These are phyloP conservation scores for Microchirus variegatus DNA, from an alignment of 2,797 vertebrate genomes.

Conservation along the genomic window DNA sequence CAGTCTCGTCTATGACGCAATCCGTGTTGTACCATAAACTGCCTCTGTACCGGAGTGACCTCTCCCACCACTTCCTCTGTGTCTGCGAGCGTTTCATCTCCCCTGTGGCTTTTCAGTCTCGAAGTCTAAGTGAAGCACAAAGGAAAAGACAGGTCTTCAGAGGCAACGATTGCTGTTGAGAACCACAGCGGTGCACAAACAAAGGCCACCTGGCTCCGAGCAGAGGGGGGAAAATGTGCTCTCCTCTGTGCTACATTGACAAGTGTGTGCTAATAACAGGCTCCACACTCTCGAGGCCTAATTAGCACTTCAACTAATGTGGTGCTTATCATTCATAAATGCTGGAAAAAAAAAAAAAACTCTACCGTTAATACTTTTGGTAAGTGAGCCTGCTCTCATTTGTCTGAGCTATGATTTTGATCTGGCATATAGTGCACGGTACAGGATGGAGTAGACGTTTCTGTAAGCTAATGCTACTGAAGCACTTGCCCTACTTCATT, in stretches of 20 bases:
- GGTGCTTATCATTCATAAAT: slow-evolving; percentile 64
- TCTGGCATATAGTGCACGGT: slow-evolving; percentile 3
- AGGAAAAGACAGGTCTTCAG: slow-evolving; percentile 71
- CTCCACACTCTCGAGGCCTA: slow-evolving; percentile 56
- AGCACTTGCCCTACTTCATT: background rate
- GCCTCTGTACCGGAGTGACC: slow-evolving; percentile 75
- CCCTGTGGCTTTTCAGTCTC: slow-evolving; percentile 71
- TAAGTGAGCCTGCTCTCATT: slow-evolving; percentile 32
- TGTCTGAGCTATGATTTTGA: slow-evolving; percentile 16
- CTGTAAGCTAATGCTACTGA: too few species aligned
- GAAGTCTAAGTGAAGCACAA: slow-evolving; percentile 77
- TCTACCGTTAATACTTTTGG: slow-evolving; percentile 52
- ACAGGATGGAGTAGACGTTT: too few species aligned
- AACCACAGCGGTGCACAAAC: slow-evolving; percentile 62
- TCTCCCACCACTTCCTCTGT: slow-evolving; percentile 80
- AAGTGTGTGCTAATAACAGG: slow-evolving; percentile 56
- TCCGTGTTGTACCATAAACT: slow-evolving; percentile 75
- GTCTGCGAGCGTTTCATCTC: slow-evolving; percentile 69
- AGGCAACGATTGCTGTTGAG: slow-evolving; percentile 65
- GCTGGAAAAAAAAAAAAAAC: slow-evolving; percentile 18
- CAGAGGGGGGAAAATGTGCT: slow-evolving; percentile 56
- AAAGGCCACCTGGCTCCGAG: slow-evolving; percentile 71
- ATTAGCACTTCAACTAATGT: slow-evolving; percentile 64
- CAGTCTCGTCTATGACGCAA: slow-evolving; percentile 76
- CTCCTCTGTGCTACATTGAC: slow-evolving; percentile 37